A percentile compares a stretch with the other conserved stretches of the same genome.
Evolutionary conservation across 2,113 vertebrate species (phyloP).

Genomic region (Ictalurus furcatus): DNA sequence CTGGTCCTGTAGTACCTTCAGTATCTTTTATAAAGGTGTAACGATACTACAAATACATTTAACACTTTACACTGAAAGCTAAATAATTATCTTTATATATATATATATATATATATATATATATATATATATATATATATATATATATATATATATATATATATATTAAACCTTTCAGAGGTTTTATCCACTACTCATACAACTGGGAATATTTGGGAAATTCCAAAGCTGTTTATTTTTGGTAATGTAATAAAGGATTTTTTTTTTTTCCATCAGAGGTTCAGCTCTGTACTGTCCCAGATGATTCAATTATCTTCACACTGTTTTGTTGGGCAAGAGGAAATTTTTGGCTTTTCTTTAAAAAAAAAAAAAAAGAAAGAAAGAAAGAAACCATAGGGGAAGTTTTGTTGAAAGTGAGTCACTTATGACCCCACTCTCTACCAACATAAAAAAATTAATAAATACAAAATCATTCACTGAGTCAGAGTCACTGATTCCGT

Average conservation of each 20-base stretch:
- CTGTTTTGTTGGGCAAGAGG: not conserved
- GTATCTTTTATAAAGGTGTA: not conserved
- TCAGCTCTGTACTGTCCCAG: not conserved
- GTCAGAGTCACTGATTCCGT: constrained; percentile 12
- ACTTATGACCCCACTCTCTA: not conserved
- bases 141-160: too few relatives aligned
- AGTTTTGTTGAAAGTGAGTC: constrained; percentile 28
- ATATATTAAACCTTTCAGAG: too few relatives aligned
- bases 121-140: too few relatives aligned
- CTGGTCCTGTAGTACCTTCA: not conserved
- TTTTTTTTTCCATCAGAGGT: not conserved
- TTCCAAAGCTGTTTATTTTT: not conserved
- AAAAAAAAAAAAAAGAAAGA: not conserved
- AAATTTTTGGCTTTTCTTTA: not conserved
- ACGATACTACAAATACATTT: not conserved
- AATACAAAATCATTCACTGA: not conserved
- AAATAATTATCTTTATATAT: too few relatives aligned
- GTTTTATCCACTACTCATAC: not conserved
- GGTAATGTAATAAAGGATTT: not conserved
- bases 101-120: too few relatives aligned
- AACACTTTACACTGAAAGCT: not conserved
- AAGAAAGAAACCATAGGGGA: not conserved
- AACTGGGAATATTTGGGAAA: not conserved
- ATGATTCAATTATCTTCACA: constrained; percentile 4
- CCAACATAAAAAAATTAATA: not conserved